These are phyloP conservation scores for Timema cristinae DNA, from an alignment of 2,888 invertebrate species.

Conservation along the genomic window DNA sequence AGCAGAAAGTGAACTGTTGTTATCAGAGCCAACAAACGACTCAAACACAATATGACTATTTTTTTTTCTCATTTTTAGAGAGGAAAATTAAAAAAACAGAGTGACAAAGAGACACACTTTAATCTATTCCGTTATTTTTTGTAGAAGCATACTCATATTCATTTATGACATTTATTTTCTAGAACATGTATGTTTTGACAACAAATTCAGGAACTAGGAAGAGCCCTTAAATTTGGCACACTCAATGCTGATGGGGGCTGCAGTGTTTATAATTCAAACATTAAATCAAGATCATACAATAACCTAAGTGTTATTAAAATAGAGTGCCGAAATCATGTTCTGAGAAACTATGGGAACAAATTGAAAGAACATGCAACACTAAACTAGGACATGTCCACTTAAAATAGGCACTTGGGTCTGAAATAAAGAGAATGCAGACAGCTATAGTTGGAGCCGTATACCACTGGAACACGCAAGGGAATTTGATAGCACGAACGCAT, in stretches of 20 bases:
- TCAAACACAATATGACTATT: no score
- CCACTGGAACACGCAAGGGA: not conserved
- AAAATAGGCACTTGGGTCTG: not conserved
- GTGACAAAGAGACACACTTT: no score
- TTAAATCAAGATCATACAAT: not conserved
- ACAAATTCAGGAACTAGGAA: no score
- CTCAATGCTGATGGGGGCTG: not conserved
- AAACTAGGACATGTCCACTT: not conserved
- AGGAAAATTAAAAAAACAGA: no score
- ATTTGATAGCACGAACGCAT: not conserved
- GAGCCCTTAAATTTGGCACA: not conserved
- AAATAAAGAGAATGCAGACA: not conserved
- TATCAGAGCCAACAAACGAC: no score
- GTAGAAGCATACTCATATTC: no score
- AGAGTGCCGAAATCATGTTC: conserved; percentile 5
- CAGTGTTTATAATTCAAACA: not conserved
- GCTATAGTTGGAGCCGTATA: not conserved
- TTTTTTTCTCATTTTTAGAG: no score
- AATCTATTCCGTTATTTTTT: no score
- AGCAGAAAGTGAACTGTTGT: no score
- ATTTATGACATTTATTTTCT: no score
- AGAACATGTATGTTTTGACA: no score
- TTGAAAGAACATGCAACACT: not conserved
- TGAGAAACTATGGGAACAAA: conserved; percentile 4
- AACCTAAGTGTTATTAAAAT: not conserved